Evolutionary conservation across 2,888 invertebrate genomes (phyloP).

Genomic region (Acronicta psi): DNA sequence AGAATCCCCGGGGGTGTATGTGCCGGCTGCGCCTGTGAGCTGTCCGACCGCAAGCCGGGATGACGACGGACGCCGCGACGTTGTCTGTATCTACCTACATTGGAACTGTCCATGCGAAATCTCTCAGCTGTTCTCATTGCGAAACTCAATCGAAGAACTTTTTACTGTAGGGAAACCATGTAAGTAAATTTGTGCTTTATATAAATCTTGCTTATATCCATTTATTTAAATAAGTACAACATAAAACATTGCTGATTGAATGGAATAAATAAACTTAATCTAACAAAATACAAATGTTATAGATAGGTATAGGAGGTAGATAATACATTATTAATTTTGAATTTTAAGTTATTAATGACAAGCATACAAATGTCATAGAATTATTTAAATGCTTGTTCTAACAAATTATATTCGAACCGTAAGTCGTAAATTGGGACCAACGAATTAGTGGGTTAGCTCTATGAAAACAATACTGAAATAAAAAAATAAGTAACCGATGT

Average conservation of each 20-base stretch:
- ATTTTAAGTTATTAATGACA: too few species aligned
- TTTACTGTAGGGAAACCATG: constrained; percentile 11
- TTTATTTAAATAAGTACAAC: too few species aligned
- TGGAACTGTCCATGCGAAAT: constrained; percentile 47
- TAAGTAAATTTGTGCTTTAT: constrained; percentile 5
- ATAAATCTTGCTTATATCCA: too few species aligned
- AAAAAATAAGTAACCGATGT: not conserved
- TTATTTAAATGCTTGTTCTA: too few species aligned
- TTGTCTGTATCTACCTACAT: constrained; percentile 22
- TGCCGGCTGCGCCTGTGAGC: constrained; percentile 38
- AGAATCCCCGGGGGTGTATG: constrained; percentile 48
- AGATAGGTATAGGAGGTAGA: too few species aligned
- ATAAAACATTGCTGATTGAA: too few species aligned
- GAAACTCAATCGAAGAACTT: constrained; percentile 20
- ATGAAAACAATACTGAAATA: not conserved
- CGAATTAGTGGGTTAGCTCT: too few species aligned
- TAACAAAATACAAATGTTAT: too few species aligned
- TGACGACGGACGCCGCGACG: constrained; percentile 28
- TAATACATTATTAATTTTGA: too few species aligned
- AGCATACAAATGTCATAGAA: too few species aligned
- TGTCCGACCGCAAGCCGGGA: constrained; percentile 49
- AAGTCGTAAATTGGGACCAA: too few species aligned
- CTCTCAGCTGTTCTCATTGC: constrained; percentile 50
- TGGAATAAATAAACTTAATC: not conserved
- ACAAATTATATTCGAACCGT: too few species aligned